Conservation (phyloP, 2,797 vertebrate species). For the Cottoperca gobio region DNA sequence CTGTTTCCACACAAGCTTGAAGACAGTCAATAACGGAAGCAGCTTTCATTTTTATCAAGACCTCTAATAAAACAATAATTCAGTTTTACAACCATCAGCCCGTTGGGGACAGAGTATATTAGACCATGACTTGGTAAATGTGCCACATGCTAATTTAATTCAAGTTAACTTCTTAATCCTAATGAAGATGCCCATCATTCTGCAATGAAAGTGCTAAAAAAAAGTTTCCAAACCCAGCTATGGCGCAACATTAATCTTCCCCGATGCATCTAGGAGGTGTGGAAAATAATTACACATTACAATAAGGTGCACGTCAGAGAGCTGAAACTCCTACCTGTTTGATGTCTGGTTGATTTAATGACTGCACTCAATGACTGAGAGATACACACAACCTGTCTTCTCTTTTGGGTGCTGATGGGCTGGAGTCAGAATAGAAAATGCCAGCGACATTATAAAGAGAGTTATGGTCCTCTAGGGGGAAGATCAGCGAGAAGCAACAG, state of each 20-base stretch:
- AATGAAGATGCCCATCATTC: slow-evolving; percentile 35
- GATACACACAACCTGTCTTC: slow-evolving; percentile 61
- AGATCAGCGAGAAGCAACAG: slow-evolving; percentile 57
- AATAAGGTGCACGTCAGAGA: slow-evolving; percentile 57
- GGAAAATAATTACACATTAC: slow-evolving; percentile 54
- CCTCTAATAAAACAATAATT: slow-evolving; percentile 51
- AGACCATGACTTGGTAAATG: slow-evolving; percentile 17
- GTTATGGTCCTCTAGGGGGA: slow-evolving; percentile 55
- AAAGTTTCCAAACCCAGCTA: slow-evolving; percentile 18
- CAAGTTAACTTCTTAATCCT: slow-evolving; percentile 29
- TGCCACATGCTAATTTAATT: slow-evolving; percentile 34
- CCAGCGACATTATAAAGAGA: slow-evolving; percentile 65
- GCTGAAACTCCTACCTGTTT: slow-evolving; percentile 52
- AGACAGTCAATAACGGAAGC: slow-evolving; percentile 24
- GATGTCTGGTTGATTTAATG: slow-evolving; percentile 49
- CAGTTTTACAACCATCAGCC: slow-evolving; percentile 6
- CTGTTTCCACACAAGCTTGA: slow-evolving; percentile 2
- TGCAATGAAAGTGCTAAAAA: slow-evolving; percentile 16
- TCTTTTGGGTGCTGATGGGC: slow-evolving; percentile 52
- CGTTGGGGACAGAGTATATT: neutral
- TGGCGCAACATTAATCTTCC: slow-evolving; percentile 43
- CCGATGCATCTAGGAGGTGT: slow-evolving; percentile 14
- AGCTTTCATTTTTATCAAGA: slow-evolving; percentile 32
- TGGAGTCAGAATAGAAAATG: slow-evolving; percentile 65
- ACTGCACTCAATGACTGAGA: slow-evolving; percentile 65